Base-by-base conservation (phyloP, 2,113 vertebrate species). In the Crotalus horridus region DNA sequence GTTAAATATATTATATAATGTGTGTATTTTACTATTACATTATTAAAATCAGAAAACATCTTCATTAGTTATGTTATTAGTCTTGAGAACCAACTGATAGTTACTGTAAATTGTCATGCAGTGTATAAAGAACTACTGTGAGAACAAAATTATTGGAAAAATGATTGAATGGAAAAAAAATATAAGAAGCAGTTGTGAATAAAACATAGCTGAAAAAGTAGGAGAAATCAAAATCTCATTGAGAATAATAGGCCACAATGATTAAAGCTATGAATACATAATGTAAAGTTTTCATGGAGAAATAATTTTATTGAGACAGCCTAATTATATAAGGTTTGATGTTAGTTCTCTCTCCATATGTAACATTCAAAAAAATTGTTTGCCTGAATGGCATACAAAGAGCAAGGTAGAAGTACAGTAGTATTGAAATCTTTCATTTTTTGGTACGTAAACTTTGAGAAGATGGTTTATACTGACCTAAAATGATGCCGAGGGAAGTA, bases 1-100 rank as follows among this genome's bases (percentile, higher is more conserved):
- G 96, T 95, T 93, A 92, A 91, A 92, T 92, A 12, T 39, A 90
- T 33, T 87, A 33, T 94, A 90, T n/a, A 53, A 94, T 95, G 94
- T 11, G 8, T 88, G 26, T 13, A 26, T 64, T 64, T 64, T 64
- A 64, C 29, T 64, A 64, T 33, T 74, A 74, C 15, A 74, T 74
- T 74, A 74, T 33, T 92, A 48, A 51, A 81, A 74, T 89, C 92
- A 8, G 24, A 91, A 89, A 88, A 56, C 85, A 10, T 7, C 95
- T 95, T 20, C 93, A 64, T 90, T 10, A 2, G 20, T 26, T 92
- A 95, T 1, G 3, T 51, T 51, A 9, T 51, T 7, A 51, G 48
- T 89, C 54, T 55, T 11, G 93, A 95, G 89, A 48, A 4, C 69
- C 94, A 95, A n/a, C 17, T 21, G 12, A 95, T n/a, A 26, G 88